These are phyloP conservation scores for Percina caprodes DNA, from an alignment of 2,113 vertebrate species.

Conservation along the genomic window DNA sequence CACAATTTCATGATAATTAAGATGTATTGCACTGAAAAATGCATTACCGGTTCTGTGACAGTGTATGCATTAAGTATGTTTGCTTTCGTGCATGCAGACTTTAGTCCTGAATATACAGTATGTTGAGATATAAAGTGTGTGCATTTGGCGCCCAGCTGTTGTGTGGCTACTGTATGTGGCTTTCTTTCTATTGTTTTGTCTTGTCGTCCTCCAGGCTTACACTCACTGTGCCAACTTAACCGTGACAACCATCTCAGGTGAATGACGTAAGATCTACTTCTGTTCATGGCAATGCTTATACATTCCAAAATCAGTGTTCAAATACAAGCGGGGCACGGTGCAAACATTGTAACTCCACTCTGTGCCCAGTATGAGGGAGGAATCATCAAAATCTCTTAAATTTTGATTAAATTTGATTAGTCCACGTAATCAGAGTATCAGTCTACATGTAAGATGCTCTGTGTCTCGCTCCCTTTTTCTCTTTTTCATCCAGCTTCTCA, in stretches of 20 bases:
- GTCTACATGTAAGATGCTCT: background rate
- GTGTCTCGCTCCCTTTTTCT: background rate
- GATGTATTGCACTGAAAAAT: constrained; percentile 31
- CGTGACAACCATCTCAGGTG: constrained; percentile 18
- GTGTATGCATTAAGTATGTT: constrained; percentile 23
- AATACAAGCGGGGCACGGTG: background rate
- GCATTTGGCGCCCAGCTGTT: constrained; percentile 14
- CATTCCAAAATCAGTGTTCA: background rate
- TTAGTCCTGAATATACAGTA: background rate
- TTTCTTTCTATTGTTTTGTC: background rate
- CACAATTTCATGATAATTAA: constrained; percentile 5
- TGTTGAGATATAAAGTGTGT: background rate
- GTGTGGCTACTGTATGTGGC: background rate
- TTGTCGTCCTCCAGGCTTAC: background rate
- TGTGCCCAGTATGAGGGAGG: background rate
- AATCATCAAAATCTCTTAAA: background rate
- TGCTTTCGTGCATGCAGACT: background rate
- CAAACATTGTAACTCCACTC: constrained; percentile 1
- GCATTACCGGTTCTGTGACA: background rate
- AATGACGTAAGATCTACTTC: background rate
- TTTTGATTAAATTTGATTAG: constrained; percentile 17
- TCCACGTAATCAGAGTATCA: constrained; percentile 2
- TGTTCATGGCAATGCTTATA: background rate
- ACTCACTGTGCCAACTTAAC: constrained; percentile 5
- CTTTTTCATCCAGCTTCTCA: background rate